These are phyloP conservation scores for Lepidostoma basale DNA, from an alignment of 1,140 invertebrate species.

Conservation along the genomic window DNA sequence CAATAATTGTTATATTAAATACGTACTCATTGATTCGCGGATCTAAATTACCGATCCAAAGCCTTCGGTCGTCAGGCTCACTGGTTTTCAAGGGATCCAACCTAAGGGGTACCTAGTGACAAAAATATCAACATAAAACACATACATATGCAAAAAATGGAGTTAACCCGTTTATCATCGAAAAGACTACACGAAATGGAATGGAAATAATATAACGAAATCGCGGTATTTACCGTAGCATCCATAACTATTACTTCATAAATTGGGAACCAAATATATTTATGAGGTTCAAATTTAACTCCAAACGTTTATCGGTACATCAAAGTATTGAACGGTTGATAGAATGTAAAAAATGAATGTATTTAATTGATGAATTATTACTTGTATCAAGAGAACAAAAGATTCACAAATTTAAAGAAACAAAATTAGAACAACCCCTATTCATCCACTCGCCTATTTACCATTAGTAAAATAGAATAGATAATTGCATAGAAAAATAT, in stretches of 20 bases:
- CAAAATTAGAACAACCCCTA: too few relatives aligned
- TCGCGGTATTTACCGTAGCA: slow-evolving; percentile 11
- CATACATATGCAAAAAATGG: neutral
- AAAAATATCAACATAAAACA: neutral
- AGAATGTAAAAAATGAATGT: too few relatives aligned
- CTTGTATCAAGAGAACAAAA: too few relatives aligned
- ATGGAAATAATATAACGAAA: neutral
- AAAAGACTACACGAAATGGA: neutral
- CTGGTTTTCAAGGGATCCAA: slow-evolving; percentile 65
- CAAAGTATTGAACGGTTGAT: too few relatives aligned
- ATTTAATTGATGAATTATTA: too few relatives aligned
- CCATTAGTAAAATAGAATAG: too few relatives aligned
- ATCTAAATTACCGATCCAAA: slow-evolving; percentile 93
- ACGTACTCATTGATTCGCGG: slow-evolving; percentile 90
- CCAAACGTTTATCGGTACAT: too few relatives aligned
- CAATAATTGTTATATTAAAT: slow-evolving; percentile 47
- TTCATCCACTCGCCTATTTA: too few relatives aligned
- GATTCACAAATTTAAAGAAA: too few relatives aligned
- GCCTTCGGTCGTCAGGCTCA: slow-evolving; percentile 70
- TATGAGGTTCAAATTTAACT: neutral
- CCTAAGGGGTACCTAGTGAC: slow-evolving; percentile 60
- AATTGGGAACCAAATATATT: too few relatives aligned
- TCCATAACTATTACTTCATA: slow-evolving; percentile 20
- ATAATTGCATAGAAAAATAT: too few relatives aligned
- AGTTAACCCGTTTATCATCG: neutral